Base-by-base conservation (phyloP, 2,888 invertebrate genomes). In the Anthophora plumipes region DNA sequence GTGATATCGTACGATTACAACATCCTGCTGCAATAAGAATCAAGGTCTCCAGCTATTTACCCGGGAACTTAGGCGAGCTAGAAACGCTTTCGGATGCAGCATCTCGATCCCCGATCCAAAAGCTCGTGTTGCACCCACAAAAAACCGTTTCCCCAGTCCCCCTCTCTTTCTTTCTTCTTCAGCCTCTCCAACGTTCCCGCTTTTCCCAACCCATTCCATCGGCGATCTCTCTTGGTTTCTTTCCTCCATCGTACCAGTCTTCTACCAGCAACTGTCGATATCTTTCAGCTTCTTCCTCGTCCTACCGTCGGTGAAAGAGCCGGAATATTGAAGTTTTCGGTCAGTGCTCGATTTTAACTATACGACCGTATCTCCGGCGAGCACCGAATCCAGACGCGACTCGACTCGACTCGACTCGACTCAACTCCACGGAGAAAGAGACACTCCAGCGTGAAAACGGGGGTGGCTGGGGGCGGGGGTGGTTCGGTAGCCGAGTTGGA, bases 311-410 rank as follows among this genome's bases (percentile, higher is more conserved):
- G 77, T 79, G 84, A 84, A 88, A 85, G 84, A 86, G 75, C 87
- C 78, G 85, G 88, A 90, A 90, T 91, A 90, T 91, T 90, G 89
- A 90, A 91, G 88, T 91, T 91, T 89, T 91, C 90, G 90, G 91
- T 91, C 90, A 90, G 89, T 88, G 88, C 89, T 72, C 88, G 87
- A 88, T 89, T 90, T 89, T 87, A 89, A 89, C 88, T 89, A 83
- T 89, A 89, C 90, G 77, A 71, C 59, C 83, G 69, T 82, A 85
- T 81, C 80, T 77, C 66, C 52, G 57, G 48, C 31, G 61, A 37
- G 55, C 63, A 63, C 60, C 71, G 76, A 63, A 84, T 83, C 64
- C 81, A 81, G 76, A 82, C 70, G 59, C 70, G 81, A 82, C 75
- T 71, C 63, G 68, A 81, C 60, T 68, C 64, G 48, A 73, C 75